Conservation (phyloP, 2,888 invertebrate genomes). For the Nycteola revayana region DNA sequence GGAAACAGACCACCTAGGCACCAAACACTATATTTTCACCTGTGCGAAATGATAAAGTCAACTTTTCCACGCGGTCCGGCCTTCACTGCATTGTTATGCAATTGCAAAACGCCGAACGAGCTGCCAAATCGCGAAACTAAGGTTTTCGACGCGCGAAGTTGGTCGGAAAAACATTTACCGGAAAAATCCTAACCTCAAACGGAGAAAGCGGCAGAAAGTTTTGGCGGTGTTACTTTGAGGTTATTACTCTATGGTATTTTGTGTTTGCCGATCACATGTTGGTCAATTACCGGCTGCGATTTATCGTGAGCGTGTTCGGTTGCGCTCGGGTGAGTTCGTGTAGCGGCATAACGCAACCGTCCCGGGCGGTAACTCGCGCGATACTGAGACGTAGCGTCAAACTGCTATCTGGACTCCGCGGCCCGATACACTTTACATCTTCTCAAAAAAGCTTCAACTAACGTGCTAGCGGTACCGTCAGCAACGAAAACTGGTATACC, state of each 20-base stretch:
- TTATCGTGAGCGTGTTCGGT: constrained; percentile 61
- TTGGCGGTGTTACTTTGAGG: constrained; percentile 28
- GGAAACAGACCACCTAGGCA: constrained; percentile 39
- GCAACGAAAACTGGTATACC: constrained; percentile 44
- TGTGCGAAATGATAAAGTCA: constrained; percentile 47
- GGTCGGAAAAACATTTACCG: constrained; percentile 53
- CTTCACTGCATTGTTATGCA: constrained; percentile 76
- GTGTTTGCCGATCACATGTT: constrained; percentile 54
- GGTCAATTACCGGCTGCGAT: constrained; percentile 52
- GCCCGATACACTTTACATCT: constrained; percentile 52
- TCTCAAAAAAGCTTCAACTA: constrained; percentile 53
- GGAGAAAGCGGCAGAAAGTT: constrained; percentile 42
- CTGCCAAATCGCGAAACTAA: constrained; percentile 58
- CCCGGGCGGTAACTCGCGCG: constrained; percentile 60
- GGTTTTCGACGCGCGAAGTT: constrained; percentile 46
- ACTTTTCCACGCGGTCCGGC: constrained; percentile 68
- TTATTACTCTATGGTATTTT: constrained; percentile 57
- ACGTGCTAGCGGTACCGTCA: constrained; percentile 39
- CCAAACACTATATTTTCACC: constrained; percentile 57
- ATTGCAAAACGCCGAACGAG: constrained; percentile 54
- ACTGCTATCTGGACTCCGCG: constrained; percentile 51
- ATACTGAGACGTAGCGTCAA: constrained; percentile 51
- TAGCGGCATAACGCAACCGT: constrained; percentile 57
- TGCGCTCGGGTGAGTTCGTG: constrained; percentile 40
- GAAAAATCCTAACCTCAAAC: constrained; percentile 59